Conservation (phyloP, 2,888 invertebrate genomes). For the Clistopyga incitator region DNA sequence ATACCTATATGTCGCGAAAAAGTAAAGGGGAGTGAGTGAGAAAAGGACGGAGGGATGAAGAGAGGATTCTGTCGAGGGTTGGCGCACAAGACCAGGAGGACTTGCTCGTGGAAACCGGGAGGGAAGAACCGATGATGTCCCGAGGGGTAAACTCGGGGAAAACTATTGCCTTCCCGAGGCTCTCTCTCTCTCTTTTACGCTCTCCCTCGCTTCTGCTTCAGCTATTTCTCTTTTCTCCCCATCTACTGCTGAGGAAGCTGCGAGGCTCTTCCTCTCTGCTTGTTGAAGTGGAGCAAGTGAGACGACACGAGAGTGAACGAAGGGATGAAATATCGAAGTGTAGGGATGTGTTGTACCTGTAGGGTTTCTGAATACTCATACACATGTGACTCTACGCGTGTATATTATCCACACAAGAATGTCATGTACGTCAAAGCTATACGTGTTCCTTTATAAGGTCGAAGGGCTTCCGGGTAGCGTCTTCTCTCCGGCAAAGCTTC, state of each 20-base stretch:
- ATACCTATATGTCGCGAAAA: conserved; percentile 35
- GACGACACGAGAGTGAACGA: conserved; percentile 47
- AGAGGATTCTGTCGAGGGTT: conserved; percentile 47
- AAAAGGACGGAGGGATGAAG: conserved; percentile 61
- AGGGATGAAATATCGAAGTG: conserved; percentile 60
- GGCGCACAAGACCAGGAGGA: conserved; percentile 57
- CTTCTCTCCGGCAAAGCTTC: conserved; percentile 26
- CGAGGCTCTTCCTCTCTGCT: conserved; percentile 51
- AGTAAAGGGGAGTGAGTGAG: conserved; percentile 23
- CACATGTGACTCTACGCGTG: background rate
- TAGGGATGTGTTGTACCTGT: conserved; percentile 47
- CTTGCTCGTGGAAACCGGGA: conserved; percentile 60
- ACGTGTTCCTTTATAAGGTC: conserved; percentile 53
- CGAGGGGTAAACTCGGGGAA: conserved; percentile 77
- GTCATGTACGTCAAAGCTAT: conserved; percentile 48
- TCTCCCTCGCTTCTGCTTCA: conserved; percentile 52
- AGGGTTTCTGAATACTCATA: conserved; percentile 48
- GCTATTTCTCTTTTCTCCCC: conserved; percentile 27
- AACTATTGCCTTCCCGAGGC: conserved; percentile 75
- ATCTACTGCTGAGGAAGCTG: conserved; percentile 13
- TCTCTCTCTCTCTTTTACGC: conserved; percentile 23
- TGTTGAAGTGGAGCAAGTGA: conserved; percentile 58
- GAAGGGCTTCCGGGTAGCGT: conserved; percentile 69
- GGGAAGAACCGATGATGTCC: conserved; percentile 76
- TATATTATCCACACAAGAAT: conserved; percentile 53